A percentile compares a stretch with the other conserved stretches of the same genome.
Conservation (phyloP, 2,888 invertebrate genomes). For the Apodemia mormo region DNA sequence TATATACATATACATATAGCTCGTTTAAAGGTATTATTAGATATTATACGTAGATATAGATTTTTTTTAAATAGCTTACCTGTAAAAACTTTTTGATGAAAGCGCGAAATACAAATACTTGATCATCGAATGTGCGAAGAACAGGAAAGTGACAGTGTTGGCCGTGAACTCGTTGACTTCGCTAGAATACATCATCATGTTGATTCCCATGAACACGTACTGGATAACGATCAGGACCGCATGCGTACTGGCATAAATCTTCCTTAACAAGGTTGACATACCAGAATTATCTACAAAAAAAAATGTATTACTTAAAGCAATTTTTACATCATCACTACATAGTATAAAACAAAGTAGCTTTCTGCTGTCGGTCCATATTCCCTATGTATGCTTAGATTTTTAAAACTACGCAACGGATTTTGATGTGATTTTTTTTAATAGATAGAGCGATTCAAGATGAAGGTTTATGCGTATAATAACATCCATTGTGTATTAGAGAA, state of each 20-base stretch:
- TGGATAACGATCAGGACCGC: constrained; percentile 84
- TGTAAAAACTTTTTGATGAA: constrained; percentile 88
- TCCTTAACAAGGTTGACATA: constrained; percentile 80
- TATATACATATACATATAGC: too few relatives aligned
- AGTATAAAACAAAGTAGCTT: too few relatives aligned
- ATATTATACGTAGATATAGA: too few relatives aligned
- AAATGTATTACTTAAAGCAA: neutral
- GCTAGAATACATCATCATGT: constrained; percentile 86
- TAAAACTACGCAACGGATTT: too few relatives aligned
- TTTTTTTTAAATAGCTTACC: constrained; percentile 60
- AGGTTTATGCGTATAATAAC: too few relatives aligned
- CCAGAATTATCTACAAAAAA: constrained; percentile 59
- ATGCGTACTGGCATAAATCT: constrained; percentile 83
- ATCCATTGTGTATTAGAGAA: too few relatives aligned
- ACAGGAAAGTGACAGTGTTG: constrained; percentile 91
- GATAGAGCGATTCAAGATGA: too few relatives aligned
- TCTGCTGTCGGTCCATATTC: too few relatives aligned
- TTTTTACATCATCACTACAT: too few relatives aligned
- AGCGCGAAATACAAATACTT: constrained; percentile 88
- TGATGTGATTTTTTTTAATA: too few relatives aligned
- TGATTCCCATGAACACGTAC: constrained; percentile 83
- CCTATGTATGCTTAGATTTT: too few relatives aligned
- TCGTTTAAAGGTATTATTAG: too few relatives aligned
- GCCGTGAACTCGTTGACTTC: constrained; percentile 89
- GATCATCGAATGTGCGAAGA: constrained; percentile 89